Evolutionary conservation across 37 sponge, comb jelly and placozoan species (phyloP).

Genomic region (Eunapius fragilis): DNA sequence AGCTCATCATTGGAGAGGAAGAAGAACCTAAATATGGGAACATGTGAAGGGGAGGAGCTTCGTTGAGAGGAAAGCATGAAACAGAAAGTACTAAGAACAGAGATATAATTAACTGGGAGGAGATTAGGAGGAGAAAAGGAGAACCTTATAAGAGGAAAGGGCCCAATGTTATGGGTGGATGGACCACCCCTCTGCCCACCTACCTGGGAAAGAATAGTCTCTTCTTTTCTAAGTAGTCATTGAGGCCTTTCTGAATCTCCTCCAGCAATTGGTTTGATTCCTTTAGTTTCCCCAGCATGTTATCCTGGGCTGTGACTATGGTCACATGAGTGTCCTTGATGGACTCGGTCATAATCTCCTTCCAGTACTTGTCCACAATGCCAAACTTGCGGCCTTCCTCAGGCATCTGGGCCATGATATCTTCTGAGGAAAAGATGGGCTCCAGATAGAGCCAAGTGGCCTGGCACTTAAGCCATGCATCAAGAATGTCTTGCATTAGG

Average conservation of each 20-base stretch:
- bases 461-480: constrained; percentile 90
- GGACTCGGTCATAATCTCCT: constrained; percentile 90
- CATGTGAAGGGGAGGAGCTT: constrained; percentile 95
- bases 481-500: constrained; percentile 89
- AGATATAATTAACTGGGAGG: too few relatives aligned
- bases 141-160: too few relatives aligned
- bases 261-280: constrained; percentile 98
- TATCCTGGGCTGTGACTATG: constrained; percentile 85
- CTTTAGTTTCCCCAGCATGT: constrained; percentile 91
- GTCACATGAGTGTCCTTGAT: constrained; percentile 87
- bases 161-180: too few relatives aligned
- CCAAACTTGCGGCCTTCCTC: constrained; percentile 97
- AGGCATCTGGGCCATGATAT: constrained; percentile 97
- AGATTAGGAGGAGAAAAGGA: too few relatives aligned
- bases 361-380: constrained; percentile 99
- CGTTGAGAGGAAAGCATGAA: too few relatives aligned
- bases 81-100: too few relatives aligned
- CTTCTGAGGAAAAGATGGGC: constrained; percentile 97
- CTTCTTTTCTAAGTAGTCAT: constrained; percentile 99
- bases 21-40: too few relatives aligned
- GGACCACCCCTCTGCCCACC: too few relatives aligned
- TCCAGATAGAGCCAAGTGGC: constrained; percentile 98
- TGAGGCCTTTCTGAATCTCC: constrained; percentile 99
- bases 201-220: too few relatives aligned
- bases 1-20: constrained; percentile 99